phyloP scores from a whole-genome alignment of 2,888 invertebrate genomes.

The Sminthurinus aureus region DNA sequence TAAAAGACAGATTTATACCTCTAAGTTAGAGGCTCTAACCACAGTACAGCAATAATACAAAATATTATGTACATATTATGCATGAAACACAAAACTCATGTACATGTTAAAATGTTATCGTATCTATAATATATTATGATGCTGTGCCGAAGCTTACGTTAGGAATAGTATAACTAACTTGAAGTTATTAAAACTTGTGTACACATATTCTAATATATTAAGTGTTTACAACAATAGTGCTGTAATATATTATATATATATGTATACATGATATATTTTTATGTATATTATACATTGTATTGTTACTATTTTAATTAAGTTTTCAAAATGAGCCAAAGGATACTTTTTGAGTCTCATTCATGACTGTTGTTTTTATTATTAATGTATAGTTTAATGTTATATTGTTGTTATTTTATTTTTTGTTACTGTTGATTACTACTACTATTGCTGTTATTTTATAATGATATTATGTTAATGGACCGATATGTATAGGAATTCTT shows the following conservation, averaged over 20 bases:
- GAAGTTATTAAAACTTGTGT: neutral
- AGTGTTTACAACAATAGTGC: slow-evolving; percentile 10
- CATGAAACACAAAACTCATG: too few species aligned
- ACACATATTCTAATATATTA: neutral
- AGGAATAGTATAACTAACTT: neutral
- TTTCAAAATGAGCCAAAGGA: slow-evolving; percentile 4
- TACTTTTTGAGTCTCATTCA: slow-evolving; percentile 29
- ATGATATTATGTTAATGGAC: neutral
- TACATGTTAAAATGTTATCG: too few species aligned
- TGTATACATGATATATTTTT: too few species aligned
- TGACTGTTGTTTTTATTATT: slow-evolving; percentile 31
- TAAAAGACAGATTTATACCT: too few species aligned
- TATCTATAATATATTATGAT: too few species aligned
- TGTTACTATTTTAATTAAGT: neutral
- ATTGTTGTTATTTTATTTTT: neutral
- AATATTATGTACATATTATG: too few species aligned
- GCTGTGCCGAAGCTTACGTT: neutral
- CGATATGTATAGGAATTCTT: too few species aligned
- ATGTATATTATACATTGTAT: neutral
- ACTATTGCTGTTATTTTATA: neutral
- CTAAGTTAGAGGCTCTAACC: too few species aligned
- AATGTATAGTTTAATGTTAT: neutral
- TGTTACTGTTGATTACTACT: neutral
- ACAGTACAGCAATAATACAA: too few species aligned
- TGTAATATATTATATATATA: slow-evolving; percentile 1